phyloP scores from a whole-genome alignment of 2,888 invertebrate genomes.

The Prosapia bicincta region DNA sequence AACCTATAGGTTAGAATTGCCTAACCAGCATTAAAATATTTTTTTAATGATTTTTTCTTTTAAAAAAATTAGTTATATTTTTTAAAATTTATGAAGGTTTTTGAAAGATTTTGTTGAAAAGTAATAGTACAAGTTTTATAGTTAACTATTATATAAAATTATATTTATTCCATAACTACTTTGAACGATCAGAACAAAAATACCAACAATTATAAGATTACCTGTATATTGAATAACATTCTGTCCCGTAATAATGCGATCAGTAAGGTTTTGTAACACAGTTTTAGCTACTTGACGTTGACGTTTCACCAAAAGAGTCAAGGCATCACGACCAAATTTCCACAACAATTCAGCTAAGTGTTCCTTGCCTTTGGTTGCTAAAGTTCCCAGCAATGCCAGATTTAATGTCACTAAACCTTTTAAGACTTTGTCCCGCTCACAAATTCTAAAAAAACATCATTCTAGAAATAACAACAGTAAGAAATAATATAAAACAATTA shows the following conservation, averaged over 20 bases:
- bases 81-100: too few species aligned
- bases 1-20: too few species aligned
- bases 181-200: too few species aligned
- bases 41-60: too few species aligned
- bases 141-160: too few species aligned
- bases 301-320: conserved; percentile 57
- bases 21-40: too few species aligned
- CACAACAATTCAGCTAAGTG: conserved; percentile 47
- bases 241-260: conserved; percentile 55
- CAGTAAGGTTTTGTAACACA: conserved; percentile 54
- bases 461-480: neutral
- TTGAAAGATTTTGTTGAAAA: too few species aligned
- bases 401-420: conserved; percentile 53
- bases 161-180: too few species aligned
- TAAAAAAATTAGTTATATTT: too few species aligned
- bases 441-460: conserved; percentile 43
- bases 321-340: conserved; percentile 54
- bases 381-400: conserved; percentile 47
- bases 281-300: conserved; percentile 50
- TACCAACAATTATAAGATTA: too few species aligned
- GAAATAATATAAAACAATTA: neutral
- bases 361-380: conserved; percentile 46
- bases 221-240: conserved; percentile 57
- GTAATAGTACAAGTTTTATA: too few species aligned
- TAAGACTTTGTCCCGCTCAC: conserved; percentile 51